Evolutionary conservation across 2,113 vertebrate genomes (phyloP).

Genomic region (Natator depressus): DNA sequence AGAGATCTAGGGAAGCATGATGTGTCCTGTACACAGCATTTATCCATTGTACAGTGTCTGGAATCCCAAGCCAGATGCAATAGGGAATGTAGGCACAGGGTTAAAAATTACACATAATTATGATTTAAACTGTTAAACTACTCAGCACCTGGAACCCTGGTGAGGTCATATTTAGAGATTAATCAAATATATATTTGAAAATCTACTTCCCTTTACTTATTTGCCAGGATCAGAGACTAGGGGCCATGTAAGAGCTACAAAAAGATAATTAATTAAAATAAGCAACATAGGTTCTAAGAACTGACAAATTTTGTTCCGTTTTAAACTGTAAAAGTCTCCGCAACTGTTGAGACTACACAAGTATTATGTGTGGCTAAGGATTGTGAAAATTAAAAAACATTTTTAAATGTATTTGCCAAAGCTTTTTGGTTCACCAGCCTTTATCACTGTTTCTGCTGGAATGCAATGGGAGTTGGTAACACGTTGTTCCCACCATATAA

Average conservation of each 20-base stretch:
- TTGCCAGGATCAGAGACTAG: constrained; percentile 65
- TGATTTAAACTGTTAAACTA: constrained; percentile 71
- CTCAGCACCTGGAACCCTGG: constrained; percentile 67
- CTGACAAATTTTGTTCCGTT: background rate
- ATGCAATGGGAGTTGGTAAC: constrained; percentile 12
- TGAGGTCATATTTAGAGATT: constrained; percentile 54
- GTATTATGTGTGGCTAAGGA: background rate
- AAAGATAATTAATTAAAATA: background rate
- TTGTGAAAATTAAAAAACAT: constrained; percentile 25
- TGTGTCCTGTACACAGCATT: constrained; percentile 34
- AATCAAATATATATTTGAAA: constrained; percentile 73
- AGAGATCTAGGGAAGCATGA: background rate
- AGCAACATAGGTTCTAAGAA: background rate
- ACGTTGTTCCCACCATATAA: constrained; percentile 1
- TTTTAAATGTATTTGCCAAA: background rate
- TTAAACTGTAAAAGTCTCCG: background rate
- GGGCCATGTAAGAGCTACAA: constrained; percentile 6
- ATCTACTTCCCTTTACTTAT: constrained; percentile 73
- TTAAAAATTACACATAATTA: constrained; percentile 71
- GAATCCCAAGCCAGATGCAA: constrained; percentile 44
- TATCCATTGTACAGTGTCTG: constrained; percentile 17
- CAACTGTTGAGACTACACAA: background rate
- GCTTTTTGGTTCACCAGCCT: constrained; percentile 17
- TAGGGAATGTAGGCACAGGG: constrained; percentile 51
- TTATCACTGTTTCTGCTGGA: background rate